A percentile compares a stretch with the other conserved stretches of the same genome.
Conservation (phyloP, 1,140 invertebrate genomes). For the Drosophila arawakana region DNA sequence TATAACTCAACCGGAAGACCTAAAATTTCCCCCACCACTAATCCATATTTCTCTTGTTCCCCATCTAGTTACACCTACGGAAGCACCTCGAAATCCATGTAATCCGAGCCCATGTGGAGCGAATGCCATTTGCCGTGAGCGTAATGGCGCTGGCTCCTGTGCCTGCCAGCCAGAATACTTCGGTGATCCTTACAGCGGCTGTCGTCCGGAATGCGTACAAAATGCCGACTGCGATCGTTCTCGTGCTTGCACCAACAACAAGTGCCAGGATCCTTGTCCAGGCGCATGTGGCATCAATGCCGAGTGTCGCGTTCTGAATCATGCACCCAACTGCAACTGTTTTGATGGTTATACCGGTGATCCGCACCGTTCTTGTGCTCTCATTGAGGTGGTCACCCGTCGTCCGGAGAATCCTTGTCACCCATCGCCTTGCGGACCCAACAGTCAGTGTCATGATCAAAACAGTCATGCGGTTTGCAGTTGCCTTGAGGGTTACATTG, state of each 20-base stretch:
- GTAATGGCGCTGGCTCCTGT: slow-evolving; percentile 91
- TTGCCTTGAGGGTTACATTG: slow-evolving; percentile 90
- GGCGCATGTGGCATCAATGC: slow-evolving; percentile 89
- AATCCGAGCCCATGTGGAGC: slow-evolving; percentile 92
- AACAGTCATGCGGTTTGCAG: slow-evolving; percentile 93
- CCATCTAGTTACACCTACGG: slow-evolving; percentile 76
- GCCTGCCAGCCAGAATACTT: slow-evolving; percentile 90
- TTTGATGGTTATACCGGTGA: slow-evolving; percentile 91
- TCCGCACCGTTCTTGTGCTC: slow-evolving; percentile 85
- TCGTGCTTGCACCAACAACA: slow-evolving; percentile 88
- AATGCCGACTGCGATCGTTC: slow-evolving; percentile 89
- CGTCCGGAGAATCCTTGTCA: slow-evolving; percentile 87
- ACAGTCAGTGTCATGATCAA: slow-evolving; percentile 87
- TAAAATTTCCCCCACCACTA: slow-evolving; percentile 9
- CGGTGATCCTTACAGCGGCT: slow-evolving; percentile 90
- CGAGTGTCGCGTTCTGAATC: slow-evolving; percentile 88
- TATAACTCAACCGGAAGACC: slow-evolving; percentile 54
- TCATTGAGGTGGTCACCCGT: slow-evolving; percentile 76
- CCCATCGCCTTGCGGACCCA: slow-evolving; percentile 92
- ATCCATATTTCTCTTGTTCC: slow-evolving; percentile 11
- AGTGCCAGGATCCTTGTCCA: slow-evolving; percentile 90
- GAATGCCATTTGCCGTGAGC: slow-evolving; percentile 91
- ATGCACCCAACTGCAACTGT: slow-evolving; percentile 91
- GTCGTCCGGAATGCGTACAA: slow-evolving; percentile 90
- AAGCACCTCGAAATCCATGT: slow-evolving; percentile 87